phyloP scores from a whole-genome alignment of 2,888 invertebrate species.

The Caenorhabditis parvicauda region DNA sequence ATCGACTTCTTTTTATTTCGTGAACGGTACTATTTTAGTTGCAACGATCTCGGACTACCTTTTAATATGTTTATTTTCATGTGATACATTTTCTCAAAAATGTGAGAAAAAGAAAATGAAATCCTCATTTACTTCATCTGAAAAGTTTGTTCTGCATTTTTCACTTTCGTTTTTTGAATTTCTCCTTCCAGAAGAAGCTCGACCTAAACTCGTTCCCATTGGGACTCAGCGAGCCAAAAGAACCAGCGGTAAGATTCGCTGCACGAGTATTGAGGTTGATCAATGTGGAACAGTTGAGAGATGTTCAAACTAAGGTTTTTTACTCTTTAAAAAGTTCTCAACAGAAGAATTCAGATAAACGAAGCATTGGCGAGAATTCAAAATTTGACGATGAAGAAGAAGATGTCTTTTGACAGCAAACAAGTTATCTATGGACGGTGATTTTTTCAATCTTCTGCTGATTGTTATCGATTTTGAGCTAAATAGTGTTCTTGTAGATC shows the following conservation, averaged over 20 bases:
- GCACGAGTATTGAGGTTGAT: constrained; percentile 78
- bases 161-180: constrained; percentile 3
- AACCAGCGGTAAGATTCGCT: constrained; percentile 64
- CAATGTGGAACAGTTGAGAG: constrained; percentile 80
- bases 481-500: not conserved
- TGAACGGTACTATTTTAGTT: too few relatives aligned
- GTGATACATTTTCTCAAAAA: too few relatives aligned
- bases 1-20: too few relatives aligned
- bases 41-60: too few relatives aligned
- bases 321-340: not conserved
- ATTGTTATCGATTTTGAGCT: constrained; percentile 4
- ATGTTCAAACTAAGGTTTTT: constrained; percentile 75
- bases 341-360: constrained; percentile 77
- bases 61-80: too few relatives aligned
- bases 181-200: constrained; percentile 19
- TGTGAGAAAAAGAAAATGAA: too few relatives aligned
- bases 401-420: constrained; percentile 40
- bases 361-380: constrained; percentile 90
- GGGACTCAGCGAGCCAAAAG: constrained; percentile 31
- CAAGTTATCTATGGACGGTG: constrained; percentile 22
- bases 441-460: constrained; percentile 1
- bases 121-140: too few relatives aligned
- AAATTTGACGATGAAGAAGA: constrained; percentile 79
- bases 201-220: constrained; percentile 38
- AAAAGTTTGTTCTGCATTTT: too few relatives aligned